These are phyloP conservation scores for Sabatieria punctata DNA, from an alignment of 2,888 invertebrate genomes.

Conservation along the genomic window DNA sequence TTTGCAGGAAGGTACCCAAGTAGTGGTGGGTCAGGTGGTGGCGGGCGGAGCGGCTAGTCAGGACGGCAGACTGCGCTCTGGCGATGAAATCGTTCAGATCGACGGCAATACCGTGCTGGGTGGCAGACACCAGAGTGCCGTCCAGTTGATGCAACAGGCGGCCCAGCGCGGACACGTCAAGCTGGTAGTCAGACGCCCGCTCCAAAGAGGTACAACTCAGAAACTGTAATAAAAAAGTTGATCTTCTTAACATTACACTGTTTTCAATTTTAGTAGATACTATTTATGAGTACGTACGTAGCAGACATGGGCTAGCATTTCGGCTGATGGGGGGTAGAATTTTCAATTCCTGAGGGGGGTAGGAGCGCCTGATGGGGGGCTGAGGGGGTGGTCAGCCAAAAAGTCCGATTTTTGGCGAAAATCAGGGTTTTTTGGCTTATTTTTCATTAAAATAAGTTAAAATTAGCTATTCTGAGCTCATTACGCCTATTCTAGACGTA, in stretches of 20 bases:
- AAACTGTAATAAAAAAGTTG: constrained; percentile 11
- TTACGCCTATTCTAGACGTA: too few species aligned
- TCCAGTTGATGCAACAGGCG: constrained; percentile 73
- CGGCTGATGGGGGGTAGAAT: too few species aligned
- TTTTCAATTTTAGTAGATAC: not conserved
- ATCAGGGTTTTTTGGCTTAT: too few species aligned
- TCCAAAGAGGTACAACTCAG: constrained; percentile 2
- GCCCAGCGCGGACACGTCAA: constrained; percentile 70
- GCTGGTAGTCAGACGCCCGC: constrained; percentile 49
- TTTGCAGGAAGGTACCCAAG: constrained; percentile 32
- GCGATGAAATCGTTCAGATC: constrained; percentile 84
- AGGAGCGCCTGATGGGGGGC: too few species aligned
- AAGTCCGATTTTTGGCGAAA: too few species aligned
- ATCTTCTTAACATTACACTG: constrained; percentile 11
- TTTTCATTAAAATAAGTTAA: too few species aligned
- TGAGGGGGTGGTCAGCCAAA: too few species aligned
- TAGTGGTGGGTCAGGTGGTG: constrained; percentile 89
- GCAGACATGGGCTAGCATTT: too few species aligned
- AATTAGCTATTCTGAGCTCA: too few species aligned
- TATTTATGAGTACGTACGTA: too few species aligned
- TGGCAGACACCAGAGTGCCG: constrained; percentile 79
- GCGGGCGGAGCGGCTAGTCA: constrained; percentile 81
- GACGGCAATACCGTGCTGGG: constrained; percentile 60
- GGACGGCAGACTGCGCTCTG: constrained; percentile 71
- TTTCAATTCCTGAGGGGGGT: too few species aligned